These are phyloP conservation scores for Ashinkailepas kermadecensis DNA, from an alignment of 2,888 invertebrate species.

Conservation along the genomic window DNA sequence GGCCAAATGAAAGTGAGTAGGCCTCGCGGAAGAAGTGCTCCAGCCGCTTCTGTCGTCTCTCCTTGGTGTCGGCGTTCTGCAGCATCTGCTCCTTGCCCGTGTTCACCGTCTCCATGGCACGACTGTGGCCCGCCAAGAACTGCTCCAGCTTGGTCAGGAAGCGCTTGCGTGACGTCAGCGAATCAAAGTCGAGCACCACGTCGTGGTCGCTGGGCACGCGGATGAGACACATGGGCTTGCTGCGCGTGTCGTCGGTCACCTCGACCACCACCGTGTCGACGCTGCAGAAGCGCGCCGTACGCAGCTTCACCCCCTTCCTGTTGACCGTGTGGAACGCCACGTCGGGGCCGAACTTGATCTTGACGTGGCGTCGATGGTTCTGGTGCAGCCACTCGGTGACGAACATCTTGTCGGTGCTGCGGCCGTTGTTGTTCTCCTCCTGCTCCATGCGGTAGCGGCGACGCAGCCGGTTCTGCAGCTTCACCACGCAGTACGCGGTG, in stretches of 20 bases:
- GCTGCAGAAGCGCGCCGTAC: conserved; percentile 68
- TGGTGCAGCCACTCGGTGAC: conserved; percentile 92
- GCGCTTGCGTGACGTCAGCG: conserved; percentile 67
- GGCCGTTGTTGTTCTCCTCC: conserved; percentile 57
- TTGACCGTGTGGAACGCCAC: conserved; percentile 77
- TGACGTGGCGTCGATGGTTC: conserved; percentile 78
- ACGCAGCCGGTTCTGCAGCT: conserved; percentile 76
- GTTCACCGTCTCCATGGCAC: conserved; percentile 61
- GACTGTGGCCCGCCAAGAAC: conserved; percentile 73
- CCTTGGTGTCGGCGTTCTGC: conserved; percentile 86
- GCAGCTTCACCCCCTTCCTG: conserved; percentile 80
- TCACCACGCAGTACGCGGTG: conserved; percentile 86
- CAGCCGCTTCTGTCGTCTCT: conserved; percentile 79
- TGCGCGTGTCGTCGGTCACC: conserved; percentile 64
- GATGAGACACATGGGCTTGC: conserved; percentile 65
- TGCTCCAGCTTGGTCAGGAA: conserved; percentile 79
- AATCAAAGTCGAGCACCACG: conserved; percentile 82
- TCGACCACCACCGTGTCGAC: conserved; percentile 74
- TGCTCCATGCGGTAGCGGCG: conserved; percentile 73
- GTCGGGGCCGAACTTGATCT: conserved; percentile 82
- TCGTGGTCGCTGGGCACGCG: conserved; percentile 84
- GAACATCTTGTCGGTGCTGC: conserved; percentile 77
- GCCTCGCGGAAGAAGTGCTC: conserved; percentile 95
- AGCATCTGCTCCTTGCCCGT: conserved; percentile 62
- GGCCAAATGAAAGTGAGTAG: conserved; percentile 83